phyloP scores from a whole-genome alignment of 2,797 vertebrate species.

The Leptatherina wallacei region DNA sequence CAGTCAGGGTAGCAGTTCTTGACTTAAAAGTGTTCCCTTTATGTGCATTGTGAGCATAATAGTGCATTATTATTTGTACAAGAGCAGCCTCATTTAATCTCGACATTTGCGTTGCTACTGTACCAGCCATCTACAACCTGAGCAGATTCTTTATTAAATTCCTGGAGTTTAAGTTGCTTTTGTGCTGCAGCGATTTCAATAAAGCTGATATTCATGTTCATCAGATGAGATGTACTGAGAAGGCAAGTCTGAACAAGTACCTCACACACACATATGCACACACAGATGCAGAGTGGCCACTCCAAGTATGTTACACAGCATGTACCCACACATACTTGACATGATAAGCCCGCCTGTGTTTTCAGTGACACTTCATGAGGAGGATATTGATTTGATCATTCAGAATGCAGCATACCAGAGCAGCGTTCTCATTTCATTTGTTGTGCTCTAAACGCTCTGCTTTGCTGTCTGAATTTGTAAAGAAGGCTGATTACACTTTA shows the following conservation, averaged over 20 bases:
- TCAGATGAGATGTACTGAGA: slow-evolving; percentile 19
- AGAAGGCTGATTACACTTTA: slow-evolving; percentile 13
- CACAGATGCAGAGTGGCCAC: slow-evolving; percentile 5
- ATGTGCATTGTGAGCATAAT: background rate
- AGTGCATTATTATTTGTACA: background rate
- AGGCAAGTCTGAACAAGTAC: slow-evolving; percentile 18
- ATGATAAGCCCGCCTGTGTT: slow-evolving; percentile 24
- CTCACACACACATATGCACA: background rate
- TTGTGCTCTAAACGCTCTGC: background rate
- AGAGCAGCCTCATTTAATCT: background rate
- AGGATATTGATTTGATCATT: slow-evolving; percentile 22
- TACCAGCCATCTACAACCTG: background rate
- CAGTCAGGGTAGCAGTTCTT: slow-evolving; percentile 13
- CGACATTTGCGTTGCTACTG: background rate
- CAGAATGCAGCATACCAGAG: background rate
- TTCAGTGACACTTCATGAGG: slow-evolving; percentile 19
- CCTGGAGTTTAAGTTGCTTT: background rate
- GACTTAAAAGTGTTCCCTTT: slow-evolving; percentile 1
- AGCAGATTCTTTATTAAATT: background rate
- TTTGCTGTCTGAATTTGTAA: slow-evolving; percentile 5
- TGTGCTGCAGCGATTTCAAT: background rate
- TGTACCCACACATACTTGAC: slow-evolving; percentile 45
- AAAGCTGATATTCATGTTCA: background rate
- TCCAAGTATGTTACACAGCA: slow-evolving; percentile 29
- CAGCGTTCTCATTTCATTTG: slow-evolving; percentile 4